Base-by-base conservation (phyloP, 2,888 invertebrate species). In the Cremastinae sp. region DNA sequence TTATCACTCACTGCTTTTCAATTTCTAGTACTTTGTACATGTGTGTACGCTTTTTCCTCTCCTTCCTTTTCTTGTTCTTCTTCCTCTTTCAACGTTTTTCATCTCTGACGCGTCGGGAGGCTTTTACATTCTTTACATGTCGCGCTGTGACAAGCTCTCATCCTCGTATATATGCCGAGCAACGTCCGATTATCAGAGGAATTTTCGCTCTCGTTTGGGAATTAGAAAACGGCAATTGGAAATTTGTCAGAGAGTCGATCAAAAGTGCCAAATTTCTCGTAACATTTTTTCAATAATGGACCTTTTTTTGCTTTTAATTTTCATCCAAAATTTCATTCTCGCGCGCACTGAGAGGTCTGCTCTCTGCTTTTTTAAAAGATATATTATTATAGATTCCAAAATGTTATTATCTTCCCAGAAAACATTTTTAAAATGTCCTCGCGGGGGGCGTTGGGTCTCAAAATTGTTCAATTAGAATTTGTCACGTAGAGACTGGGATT, bases 401-500 rank as follows among this genome's bases (percentile, higher is more conserved):
- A 28, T 28, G 5, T 5, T 28, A 3, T 28, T 28, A n/a, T 28
- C 5, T 28, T 28, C 5, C 2, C 28, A 28, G 28, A 28, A n/a
- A 28, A 2, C 28, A 28, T 28, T 28, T 28, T 5, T 5, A 28
- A 28, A 28, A 28, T 28, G 28, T 3, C 47, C 14, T 66, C 55
- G 45, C 35, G 37, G 47, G 18, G 39, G 68, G 58, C 56, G 58
- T 75, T 64, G 70, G 55, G 68, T 49, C 59, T 51, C 41, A 10
- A 84, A 85, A 86, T 87, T 84, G 87, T 88, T 85, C 88, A 87
- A 87, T 88, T 86, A 87, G 83, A 84, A 88, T 88, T 88, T 86
- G 88, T 87, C 87, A 88, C 88, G 88, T 87, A 88, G 85, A 74
- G 66, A 51, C 37, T 47, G 28, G 58, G 35, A 65, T 73, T 56